These are phyloP conservation scores for Drosophila subobscura DNA, from an alignment of 1,140 invertebrate genomes.

Conservation along the genomic window DNA sequence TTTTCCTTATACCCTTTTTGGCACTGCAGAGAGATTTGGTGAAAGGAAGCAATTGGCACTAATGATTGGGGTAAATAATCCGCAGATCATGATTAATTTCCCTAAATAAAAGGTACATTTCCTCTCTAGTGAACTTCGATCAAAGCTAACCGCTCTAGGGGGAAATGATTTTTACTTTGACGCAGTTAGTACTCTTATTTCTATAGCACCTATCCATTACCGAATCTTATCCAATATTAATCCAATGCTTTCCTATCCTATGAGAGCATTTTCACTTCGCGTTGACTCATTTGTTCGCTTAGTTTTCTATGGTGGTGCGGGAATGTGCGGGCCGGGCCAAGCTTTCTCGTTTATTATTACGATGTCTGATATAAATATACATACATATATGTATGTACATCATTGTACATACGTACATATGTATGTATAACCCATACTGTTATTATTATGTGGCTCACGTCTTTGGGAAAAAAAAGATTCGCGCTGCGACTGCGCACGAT, in stretches of 20 bases:
- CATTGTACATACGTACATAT: conserved; percentile 19
- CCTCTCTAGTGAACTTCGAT: too few species aligned
- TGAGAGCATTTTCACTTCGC: conserved; percentile 18
- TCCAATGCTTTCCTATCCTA: conserved; percentile 5
- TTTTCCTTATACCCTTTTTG: conserved; percentile 44
- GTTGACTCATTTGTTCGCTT: conserved; percentile 33
- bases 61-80: background rate
- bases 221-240: background rate
- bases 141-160: too few species aligned
- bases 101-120: too few species aligned
- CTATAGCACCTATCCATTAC: background rate
- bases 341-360: conserved; percentile 67
- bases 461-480: conserved; percentile 64
- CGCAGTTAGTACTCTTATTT: background rate
- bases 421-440: conserved; percentile 57
- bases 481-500: conserved; percentile 76
- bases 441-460: conserved; percentile 76
- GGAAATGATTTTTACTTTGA: too few species aligned
- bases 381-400: conserved; percentile 11
- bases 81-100: too few species aligned
- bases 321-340: conserved; percentile 28
- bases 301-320: conserved; percentile 3
- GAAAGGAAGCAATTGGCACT: conserved; percentile 23
- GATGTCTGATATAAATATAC: conserved; percentile 14
- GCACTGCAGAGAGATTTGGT: conserved; percentile 15